Base-by-base conservation (phyloP, 2,888 invertebrate genomes). In the Isotomurus palustris region DNA sequence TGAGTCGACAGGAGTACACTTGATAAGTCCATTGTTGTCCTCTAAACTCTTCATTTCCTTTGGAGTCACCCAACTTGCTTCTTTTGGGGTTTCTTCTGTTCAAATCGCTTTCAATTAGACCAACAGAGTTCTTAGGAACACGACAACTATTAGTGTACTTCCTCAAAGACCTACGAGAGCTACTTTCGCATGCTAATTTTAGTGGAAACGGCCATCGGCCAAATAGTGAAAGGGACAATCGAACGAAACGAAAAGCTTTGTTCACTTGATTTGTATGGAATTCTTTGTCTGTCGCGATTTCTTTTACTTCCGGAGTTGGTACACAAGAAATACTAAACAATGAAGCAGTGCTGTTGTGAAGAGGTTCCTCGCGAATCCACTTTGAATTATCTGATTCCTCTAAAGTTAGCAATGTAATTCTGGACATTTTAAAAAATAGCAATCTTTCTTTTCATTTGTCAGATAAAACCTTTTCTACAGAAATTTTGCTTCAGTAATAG, bases 151-250 rank as follows among this genome's bases (percentile, higher is more conserved):
- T n/a, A n/a, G n/a, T n/a, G n/a, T n/a, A n/a, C n/a, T n/a, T n/a
- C n/a, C n/a, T n/a, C n/a, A n/a, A n/a, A n/a, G n/a, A n/a, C n/a
- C n/a, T n/a, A n/a, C n/a, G n/a, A n/a, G n/a, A n/a, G n/a, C n/a
- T n/a, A n/a, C n/a, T n/a, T n/a, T n/a, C n/a, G n/a, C n/a, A n/a
- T n/a, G n/a, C n/a, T n/a, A n/a, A n/a, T n/a, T n/a, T n/a, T n/a
- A n/a, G n/a, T n/a, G n/a, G 19, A 32, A 67, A 65, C 43, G 67
- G 67, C 54, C 61, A 67, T 10, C 67, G 53, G 6, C 67, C 67
- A 19, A 65, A 38, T 3, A 56, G 36, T 14, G 50, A 51, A 2
- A 67, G 51, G 40, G 52, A 52, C 1, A 61, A 14, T 36, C 61
- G 27, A 50, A 64, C 53, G 0, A 61, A 58, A 3, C 43, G 19